Evolutionary conservation across 2,888 invertebrate species (phyloP).

Genomic region (Stegana nigrithorax): DNA sequence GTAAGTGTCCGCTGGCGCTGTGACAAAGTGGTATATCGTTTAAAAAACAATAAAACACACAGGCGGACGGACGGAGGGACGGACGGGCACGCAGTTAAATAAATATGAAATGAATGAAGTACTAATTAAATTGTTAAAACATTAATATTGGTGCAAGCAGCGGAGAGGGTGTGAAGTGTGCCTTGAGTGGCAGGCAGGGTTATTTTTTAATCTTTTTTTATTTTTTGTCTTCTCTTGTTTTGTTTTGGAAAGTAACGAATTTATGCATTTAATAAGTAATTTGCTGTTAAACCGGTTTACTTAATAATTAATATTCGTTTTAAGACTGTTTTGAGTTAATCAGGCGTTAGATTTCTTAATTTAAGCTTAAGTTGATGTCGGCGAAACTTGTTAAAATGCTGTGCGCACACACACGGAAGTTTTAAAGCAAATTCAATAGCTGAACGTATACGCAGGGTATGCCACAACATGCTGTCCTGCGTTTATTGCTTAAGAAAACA

Average conservation of each 20-base stretch:
- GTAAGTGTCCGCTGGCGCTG: conserved; percentile 29
- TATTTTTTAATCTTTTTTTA: not conserved
- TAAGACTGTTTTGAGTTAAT: too few species aligned
- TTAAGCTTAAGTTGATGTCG: too few species aligned
- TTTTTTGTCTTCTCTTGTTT: not conserved
- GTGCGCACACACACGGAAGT: too few species aligned
- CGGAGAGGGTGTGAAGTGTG: conserved; percentile 14
- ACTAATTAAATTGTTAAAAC: conserved; percentile 59
- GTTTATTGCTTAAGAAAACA: too few species aligned
- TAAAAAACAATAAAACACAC: conserved; percentile 58
- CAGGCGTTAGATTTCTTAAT: too few species aligned
- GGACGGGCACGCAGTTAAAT: not conserved
- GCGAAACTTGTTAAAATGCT: too few species aligned
- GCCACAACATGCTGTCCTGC: too few species aligned
- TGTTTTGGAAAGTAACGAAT: not conserved
- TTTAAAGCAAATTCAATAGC: too few species aligned
- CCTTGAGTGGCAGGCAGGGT: not conserved
- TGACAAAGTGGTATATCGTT: conserved; percentile 60
- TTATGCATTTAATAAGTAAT: not conserved
- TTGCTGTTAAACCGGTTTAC: too few species aligned
- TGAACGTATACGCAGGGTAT: too few species aligned
- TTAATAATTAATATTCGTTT: too few species aligned
- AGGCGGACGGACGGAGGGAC: conserved; percentile 10
- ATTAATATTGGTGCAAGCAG: conserved; percentile 26
- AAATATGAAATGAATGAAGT: conserved; percentile 26